Evolutionary conservation across 2,113 vertebrate species (phyloP), one percentile per base, ranked within the genome.

Genomic region (Nerophis ophidion): DNA sequence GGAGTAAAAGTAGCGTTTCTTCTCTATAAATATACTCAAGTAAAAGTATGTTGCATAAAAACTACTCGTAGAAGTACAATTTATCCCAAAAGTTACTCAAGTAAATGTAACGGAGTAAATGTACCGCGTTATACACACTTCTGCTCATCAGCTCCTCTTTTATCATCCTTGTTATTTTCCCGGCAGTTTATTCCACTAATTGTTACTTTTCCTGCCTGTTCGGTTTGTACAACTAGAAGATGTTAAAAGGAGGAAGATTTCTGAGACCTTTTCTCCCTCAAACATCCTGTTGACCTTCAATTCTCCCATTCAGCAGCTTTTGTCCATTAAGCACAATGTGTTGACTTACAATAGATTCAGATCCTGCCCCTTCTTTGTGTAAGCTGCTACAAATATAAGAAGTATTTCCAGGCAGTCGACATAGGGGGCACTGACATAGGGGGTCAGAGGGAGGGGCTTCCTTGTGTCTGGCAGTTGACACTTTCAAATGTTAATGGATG

Each of bases 401-500:
- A 81, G 70, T 74, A 75, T 72, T 72, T 74, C 69, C 76, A 71
- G 80, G 69, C 71, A 71, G 70, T 76, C 79, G 34, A 83, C 66
- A 67, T 68, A 75, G 67, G 66, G 80, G 88, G 86, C n/a, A n/a
- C n/a, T n/a, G 34, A 83, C 66, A 67, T 68, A 75, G 67, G 66
- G 80, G 88, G 86, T 88, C 86, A 85, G 82, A 86, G 75, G 71
- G 82, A 68, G 65, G 81, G 65, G 75, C 77, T 84, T 89, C 86
- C 84, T 89, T 84, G 78, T 74, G 75, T 88, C 87, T 88, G 84
- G 75, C 86, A 87, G 86, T 80, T 82, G 79, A 89, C 87, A 91
- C 86, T 90, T 90, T 89, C 76, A 89, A 91, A 89, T 90, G 89
- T 87, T 90, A 91, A 91, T 91, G 87, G 87, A 81, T 69, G 70